Conservation (phyloP, 2,113 vertebrate species). For the Proteles cristata region DNA sequence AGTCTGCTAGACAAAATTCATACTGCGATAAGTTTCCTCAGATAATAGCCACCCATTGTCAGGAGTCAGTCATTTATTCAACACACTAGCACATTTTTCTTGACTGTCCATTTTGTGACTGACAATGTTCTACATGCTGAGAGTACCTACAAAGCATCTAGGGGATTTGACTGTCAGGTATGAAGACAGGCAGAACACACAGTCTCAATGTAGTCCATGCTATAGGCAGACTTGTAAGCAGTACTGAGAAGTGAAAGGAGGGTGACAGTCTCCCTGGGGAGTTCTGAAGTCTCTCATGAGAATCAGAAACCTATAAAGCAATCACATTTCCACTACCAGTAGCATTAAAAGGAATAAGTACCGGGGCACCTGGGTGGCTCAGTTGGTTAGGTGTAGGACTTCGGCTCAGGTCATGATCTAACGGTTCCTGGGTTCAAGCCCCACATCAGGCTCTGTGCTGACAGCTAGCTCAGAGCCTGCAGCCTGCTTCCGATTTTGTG, state of each 20-base stretch:
- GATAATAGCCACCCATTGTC: not conserved
- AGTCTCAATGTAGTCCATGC: not conserved
- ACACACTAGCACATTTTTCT: not conserved
- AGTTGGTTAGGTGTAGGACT: too few relatives aligned
- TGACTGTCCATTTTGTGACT: not conserved
- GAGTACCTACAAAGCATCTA: not conserved
- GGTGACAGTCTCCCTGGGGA: not conserved
- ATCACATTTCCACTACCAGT: not conserved
- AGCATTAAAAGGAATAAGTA: not conserved
- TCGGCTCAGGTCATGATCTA: too few relatives aligned
- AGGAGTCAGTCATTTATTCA: conserved; percentile 4
- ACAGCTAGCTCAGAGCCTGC: too few relatives aligned
- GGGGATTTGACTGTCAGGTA: not conserved
- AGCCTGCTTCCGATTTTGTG: too few relatives aligned
- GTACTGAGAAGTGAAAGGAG: not conserved
- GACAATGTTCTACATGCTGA: not conserved
- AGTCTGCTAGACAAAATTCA: not conserved
- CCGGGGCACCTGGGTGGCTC: too few relatives aligned
- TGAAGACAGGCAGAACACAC: not conserved
- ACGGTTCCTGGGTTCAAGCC: too few relatives aligned
- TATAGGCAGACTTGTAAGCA: not conserved
- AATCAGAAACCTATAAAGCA: not conserved
- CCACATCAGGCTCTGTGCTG: too few relatives aligned
- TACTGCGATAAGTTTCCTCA: not conserved
- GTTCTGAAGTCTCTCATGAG: not conserved